Base-by-base conservation (phyloP, 2,113 vertebrate genomes). In the Pyrgilauda ruficollis region DNA sequence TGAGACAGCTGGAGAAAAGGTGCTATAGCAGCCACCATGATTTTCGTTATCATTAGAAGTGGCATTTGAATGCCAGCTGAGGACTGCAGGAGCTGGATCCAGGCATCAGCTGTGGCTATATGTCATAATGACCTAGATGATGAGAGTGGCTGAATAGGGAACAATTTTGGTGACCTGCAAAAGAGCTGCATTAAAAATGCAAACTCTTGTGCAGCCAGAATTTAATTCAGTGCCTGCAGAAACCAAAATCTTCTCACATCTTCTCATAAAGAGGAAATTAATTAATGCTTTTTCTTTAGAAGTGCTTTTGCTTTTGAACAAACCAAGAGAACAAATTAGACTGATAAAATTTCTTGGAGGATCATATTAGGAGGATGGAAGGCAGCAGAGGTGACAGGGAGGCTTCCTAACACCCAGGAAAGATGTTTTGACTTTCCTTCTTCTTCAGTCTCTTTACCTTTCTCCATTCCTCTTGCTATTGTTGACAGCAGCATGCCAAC, bases 141-240 rank as follows among this genome's bases (percentile, higher is more conserved):
- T 93, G 82, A 93, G 68, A 96, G 84, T 88, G 79, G 47, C 64
- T 94, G 92, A 86, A 91, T 24, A 22, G 83, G 72, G 90, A 97
- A 72, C 85, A 93, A 86, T 93, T 96, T 39, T 81, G 61, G 88
- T 94, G 96, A 95, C 93, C 95, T 94, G 92, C 83, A 97, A 91
- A 95, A 74, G 47, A 67, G 75, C 33, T 56, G 56, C 37, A 72
- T 94, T 88, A 86, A 91, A 96, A 94, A 92, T 67, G 47, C 68
- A 85, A 55, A 31, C 43, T 70, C 49, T 31, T 30, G 6, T 59
- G 35, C 62, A 74, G 82, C 31, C 73, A 88, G 69, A 83, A 84
- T 94, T 92, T 61, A 80, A 93, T 90, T 86, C 83, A 86, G 39
- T n/a, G 63, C 44, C 75, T 67, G 33, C 10, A 93, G 59, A 95